Percentiles rank a stretch among this genome's conserved stretches.
phyloP scores from a whole-genome alignment of 2,113 vertebrate genomes.

The Spheniscus mendiculus region DNA sequence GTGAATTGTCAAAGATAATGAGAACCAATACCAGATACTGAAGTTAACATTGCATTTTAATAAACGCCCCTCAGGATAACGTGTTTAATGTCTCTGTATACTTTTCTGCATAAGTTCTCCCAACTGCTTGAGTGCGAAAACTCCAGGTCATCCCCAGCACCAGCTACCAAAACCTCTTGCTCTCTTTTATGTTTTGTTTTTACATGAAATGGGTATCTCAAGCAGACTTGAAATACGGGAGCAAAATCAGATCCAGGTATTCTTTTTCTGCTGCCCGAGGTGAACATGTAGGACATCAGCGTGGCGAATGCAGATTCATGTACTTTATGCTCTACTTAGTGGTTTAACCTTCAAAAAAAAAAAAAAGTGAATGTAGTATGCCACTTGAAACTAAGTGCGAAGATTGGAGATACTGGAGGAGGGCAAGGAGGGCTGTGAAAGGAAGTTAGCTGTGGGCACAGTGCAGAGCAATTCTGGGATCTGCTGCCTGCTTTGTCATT shows the following conservation, averaged over 20 bases:
- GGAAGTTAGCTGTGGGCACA: neutral
- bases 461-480: neutral
- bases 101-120: neutral
- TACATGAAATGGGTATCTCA: neutral
- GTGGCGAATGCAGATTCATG: neutral
- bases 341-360: neutral
- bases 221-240: neutral
- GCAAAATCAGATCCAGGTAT: neutral
- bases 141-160: neutral
- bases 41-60: neutral
- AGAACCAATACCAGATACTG: neutral
- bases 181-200: neutral
- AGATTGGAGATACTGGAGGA: neutral
- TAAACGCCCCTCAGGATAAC: rapidly evolving
- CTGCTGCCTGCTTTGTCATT: neutral
- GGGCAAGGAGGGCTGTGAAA: neutral
- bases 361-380: neutral
- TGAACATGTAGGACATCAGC: neutral
- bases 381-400: neutral
- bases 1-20: neutral
- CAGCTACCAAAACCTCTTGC: neutral
- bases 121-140: neutral
- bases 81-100: neutral
- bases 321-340: neutral
- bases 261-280: neutral